These are phyloP conservation scores for Styela clava DNA, from an alignment of 23 tunicate species.

Conservation along the genomic window DNA sequence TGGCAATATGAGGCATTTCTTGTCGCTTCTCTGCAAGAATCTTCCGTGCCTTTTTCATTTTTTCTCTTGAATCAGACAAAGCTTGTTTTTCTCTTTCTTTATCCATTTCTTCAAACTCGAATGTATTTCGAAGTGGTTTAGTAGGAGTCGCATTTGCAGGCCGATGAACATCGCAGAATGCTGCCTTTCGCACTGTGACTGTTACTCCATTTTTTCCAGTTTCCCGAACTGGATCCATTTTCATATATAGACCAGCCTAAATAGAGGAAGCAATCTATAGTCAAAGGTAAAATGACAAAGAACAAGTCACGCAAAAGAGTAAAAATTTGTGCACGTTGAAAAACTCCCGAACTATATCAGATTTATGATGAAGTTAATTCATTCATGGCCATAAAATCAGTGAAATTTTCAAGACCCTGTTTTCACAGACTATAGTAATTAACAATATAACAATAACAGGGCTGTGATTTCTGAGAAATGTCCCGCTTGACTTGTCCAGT, in stretches of 20 bases:
- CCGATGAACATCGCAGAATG: conserved; percentile 86
- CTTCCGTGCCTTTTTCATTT: conserved; percentile 79
- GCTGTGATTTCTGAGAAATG: no score
- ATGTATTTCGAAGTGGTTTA: conserved; percentile 9
- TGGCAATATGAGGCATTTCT: conserved; percentile 82
- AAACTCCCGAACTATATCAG: no score
- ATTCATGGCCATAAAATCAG: no score
- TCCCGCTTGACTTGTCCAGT: no score
- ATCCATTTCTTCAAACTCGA: conserved; percentile 12
- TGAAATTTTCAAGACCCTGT: no score
- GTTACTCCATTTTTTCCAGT: conserved; percentile 75
- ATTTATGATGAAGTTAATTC: no score
- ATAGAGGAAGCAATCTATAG: neutral
- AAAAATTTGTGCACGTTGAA: no score
- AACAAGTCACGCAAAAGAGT: no score
- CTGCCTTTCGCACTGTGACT: conserved; percentile 76
- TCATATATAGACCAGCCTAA: conserved; percentile 84
- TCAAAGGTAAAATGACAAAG: no score
- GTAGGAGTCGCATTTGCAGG: conserved; percentile 79
- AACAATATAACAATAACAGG: no score
- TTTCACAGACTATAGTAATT: no score
- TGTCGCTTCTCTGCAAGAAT: conserved; percentile 81
- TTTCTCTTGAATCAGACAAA: conserved; percentile 34
- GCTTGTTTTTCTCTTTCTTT: conserved; percentile 19
- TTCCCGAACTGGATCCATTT: conserved; percentile 71